These are phyloP conservation scores for Drosophila incognita DNA, from an alignment of 2,888 invertebrate genomes.

Conservation along the genomic window DNA sequence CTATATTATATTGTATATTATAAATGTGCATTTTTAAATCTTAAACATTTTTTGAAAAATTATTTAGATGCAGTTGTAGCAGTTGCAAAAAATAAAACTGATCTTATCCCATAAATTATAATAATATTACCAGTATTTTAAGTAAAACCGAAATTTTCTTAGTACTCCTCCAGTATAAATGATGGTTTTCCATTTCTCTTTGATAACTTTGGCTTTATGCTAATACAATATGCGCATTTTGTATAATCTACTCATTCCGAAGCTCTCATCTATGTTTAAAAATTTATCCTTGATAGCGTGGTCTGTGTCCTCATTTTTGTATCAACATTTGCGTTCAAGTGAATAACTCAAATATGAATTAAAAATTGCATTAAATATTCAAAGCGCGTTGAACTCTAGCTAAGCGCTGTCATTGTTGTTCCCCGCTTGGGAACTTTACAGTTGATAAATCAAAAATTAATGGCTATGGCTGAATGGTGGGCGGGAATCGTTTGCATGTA, in stretches of 20 bases:
- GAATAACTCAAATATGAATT: constrained; percentile 45
- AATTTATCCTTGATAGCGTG: constrained; percentile 15
- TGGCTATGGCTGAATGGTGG: constrained; percentile 31
- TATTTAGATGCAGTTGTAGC: neutral
- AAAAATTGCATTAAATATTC: constrained; percentile 58
- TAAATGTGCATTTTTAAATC: neutral
- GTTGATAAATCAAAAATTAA: constrained; percentile 69
- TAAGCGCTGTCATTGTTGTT: neutral
- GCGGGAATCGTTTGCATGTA: constrained; percentile 40
- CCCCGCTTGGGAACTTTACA: constrained; percentile 66
- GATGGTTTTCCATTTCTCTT: neutral
- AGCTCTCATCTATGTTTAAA: neutral
- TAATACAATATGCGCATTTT: constrained; percentile 1
- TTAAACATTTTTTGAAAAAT: neutral
- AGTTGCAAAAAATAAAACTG: neutral
- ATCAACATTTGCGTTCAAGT: constrained; percentile 47
- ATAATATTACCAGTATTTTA: neutral
- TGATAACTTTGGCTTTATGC: neutral
- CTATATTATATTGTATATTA: neutral
- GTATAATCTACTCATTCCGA: neutral
- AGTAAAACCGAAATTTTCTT: neutral
- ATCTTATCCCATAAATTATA: too few species aligned
- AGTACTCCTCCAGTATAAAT: neutral
- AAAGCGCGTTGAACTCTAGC: constrained; percentile 5
- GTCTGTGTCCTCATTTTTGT: constrained; percentile 17